Evolutionary conservation across 2,113 vertebrate genomes (phyloP).

Genomic region (Heloderma charlesbogerti): DNA sequence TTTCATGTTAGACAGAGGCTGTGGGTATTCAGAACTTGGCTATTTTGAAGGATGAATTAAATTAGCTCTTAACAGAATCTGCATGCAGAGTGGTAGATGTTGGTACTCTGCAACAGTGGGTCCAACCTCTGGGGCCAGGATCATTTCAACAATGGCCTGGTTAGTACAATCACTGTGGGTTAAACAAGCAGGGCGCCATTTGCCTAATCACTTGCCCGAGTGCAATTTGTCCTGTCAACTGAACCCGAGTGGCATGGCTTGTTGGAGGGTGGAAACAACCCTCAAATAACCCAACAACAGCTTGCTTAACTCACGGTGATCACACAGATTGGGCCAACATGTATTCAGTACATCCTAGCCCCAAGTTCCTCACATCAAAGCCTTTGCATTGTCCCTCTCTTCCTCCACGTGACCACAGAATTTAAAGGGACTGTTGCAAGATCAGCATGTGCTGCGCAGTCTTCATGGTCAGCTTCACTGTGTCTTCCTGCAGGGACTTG

Average conservation of each 20-base stretch:
- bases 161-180: too few species aligned
- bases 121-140: background rate
- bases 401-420: background rate
- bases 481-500: background rate
- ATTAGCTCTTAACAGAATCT: background rate
- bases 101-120: background rate
- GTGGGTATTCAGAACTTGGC: background rate
- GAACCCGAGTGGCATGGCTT: too few species aligned
- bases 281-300: too few species aligned
- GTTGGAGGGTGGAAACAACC: too few species aligned
- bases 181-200: too few species aligned
- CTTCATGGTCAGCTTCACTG: background rate
- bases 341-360: too few species aligned
- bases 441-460: background rate
- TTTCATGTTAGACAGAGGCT: background rate
- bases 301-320: too few species aligned
- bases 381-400: background rate
- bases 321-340: too few species aligned
- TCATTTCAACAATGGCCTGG: conserved; percentile 20
- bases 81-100: rapidly evolving
- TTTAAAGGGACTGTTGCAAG: background rate
- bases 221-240: too few species aligned
- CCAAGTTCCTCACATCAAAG: background rate
- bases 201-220: too few species aligned
- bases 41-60: background rate